A percentile compares a stretch with the other conserved stretches of the same genome.
Evolutionary conservation across 1,140 invertebrate genomes (phyloP).

Genomic region (Drosophila persimilis): DNA sequence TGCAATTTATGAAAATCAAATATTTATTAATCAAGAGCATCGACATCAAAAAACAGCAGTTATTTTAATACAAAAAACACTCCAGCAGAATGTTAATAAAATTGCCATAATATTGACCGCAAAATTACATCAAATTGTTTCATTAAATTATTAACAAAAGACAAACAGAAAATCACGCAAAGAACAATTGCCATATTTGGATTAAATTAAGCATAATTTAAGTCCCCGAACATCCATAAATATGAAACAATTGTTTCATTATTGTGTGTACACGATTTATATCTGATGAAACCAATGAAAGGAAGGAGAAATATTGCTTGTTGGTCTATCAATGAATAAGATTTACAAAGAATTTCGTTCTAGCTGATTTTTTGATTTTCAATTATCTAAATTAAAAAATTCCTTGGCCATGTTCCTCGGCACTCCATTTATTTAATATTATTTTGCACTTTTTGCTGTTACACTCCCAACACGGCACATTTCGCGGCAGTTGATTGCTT

Average conservation of each 20-base stretch:
- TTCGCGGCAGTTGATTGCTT: slow-evolving; percentile 65
- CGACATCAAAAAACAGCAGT: slow-evolving; percentile 13
- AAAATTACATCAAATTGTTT: slow-evolving; percentile 41
- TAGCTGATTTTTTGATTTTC: slow-evolving; percentile 22
- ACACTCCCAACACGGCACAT: slow-evolving; percentile 33
- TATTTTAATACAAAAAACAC: slow-evolving; percentile 28
- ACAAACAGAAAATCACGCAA: slow-evolving; percentile 1
- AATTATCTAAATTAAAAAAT: slow-evolving; percentile 82
- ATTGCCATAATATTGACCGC: slow-evolving; percentile 26
- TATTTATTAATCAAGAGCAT: slow-evolving; percentile 54
- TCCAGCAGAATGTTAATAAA: slow-evolving; percentile 35
- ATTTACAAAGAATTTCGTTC: slow-evolving; percentile 50
- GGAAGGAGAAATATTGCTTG: slow-evolving; percentile 25
- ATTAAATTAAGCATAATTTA: background rate
- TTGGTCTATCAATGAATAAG: background rate
- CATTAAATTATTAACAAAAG: slow-evolving; percentile 48
- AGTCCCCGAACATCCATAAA: too few relatives aligned
- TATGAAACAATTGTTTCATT: too few relatives aligned
- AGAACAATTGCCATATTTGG: slow-evolving; percentile 30
- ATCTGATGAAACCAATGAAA: slow-evolving; percentile 36
- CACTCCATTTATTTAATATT: slow-evolving; percentile 34
- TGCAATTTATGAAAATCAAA: slow-evolving; percentile 59
- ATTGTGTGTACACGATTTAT: too few relatives aligned
- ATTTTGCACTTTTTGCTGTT: slow-evolving; percentile 47
- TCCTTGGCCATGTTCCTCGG: slow-evolving; percentile 51